Evolutionary conservation across 2,888 invertebrate genomes (phyloP).

Genomic region (Ephialtes manifestator): DNA sequence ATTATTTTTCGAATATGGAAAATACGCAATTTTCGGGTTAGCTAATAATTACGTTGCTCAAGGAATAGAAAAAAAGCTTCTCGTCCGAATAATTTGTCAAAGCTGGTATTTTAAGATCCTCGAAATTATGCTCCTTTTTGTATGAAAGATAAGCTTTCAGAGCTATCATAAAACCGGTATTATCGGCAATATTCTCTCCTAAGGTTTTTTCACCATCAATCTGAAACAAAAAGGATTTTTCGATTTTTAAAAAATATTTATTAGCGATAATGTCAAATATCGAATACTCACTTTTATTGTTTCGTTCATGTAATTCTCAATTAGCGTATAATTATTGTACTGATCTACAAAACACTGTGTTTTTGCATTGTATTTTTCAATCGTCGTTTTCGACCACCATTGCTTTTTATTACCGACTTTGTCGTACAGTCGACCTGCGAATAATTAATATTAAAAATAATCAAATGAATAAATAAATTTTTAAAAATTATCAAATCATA

Average conservation of each 20-base stretch:
- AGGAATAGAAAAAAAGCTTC: slow-evolving; percentile 16
- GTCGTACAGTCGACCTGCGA: background rate
- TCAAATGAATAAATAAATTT: background rate
- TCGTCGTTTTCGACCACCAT: background rate
- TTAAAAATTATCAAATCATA: background rate
- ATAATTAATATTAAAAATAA: background rate
- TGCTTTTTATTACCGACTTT: background rate
- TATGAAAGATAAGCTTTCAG: slow-evolving; percentile 1
- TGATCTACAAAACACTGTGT: background rate
- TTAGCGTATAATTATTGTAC: background rate
- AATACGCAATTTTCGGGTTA: background rate
- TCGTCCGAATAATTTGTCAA: background rate
- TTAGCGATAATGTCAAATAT: background rate
- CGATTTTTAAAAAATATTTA: background rate
- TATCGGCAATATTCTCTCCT: background rate
- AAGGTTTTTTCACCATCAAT: background rate
- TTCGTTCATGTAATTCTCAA: background rate
- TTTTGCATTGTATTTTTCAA: background rate
- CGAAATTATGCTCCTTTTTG: slow-evolving; percentile 2
- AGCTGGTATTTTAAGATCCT: background rate
- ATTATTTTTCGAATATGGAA: background rate
- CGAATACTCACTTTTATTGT: background rate
- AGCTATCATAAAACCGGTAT: background rate
- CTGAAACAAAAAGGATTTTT: background rate
- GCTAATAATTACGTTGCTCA: background rate